These are phyloP conservation scores for Perithous albicinctus DNA, from an alignment of 2,888 invertebrate genomes.

Conservation along the genomic window DNA sequence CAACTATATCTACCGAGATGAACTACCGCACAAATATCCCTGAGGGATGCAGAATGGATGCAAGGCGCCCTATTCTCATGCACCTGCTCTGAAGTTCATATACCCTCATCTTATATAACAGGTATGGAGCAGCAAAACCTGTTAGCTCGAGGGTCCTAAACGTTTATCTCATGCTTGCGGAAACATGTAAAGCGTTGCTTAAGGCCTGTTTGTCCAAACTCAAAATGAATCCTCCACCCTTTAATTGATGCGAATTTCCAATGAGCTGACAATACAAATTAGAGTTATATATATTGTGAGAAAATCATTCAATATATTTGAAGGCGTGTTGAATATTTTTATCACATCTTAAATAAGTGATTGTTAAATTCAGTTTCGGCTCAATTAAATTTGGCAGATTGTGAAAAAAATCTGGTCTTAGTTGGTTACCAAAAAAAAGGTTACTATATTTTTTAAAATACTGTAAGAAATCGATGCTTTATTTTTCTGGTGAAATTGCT, in stretches of 20 bases:
- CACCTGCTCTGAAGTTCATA: not conserved
- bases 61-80: conserved; percentile 15
- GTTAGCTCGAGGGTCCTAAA: not conserved
- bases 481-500: too few relatives aligned
- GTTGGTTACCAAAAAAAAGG: too few relatives aligned
- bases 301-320: not conserved
- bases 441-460: too few relatives aligned
- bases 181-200: conserved; percentile 10
- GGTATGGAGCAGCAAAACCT: conserved; percentile 1
- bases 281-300: too few relatives aligned
- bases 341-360: too few relatives aligned
- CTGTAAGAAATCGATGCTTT: too few relatives aligned
- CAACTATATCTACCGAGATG: not conserved
- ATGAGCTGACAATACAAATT: not conserved
- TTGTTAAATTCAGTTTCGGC: too few relatives aligned
- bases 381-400: too few relatives aligned
- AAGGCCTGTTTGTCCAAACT: conserved; percentile 12
- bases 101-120: not conserved
- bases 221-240: not conserved
- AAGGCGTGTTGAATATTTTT: too few relatives aligned
- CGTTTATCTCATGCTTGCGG: conserved; percentile 3
- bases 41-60: not conserved
- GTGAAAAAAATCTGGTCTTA: too few relatives aligned
- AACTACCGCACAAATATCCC: conserved; percentile 13
- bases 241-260: conserved; percentile 27